Evolutionary conservation across 2,113 vertebrate genomes (phyloP), one percentile per base, ranked within the genome.

Genomic region (Mellivora capensis): DNA sequence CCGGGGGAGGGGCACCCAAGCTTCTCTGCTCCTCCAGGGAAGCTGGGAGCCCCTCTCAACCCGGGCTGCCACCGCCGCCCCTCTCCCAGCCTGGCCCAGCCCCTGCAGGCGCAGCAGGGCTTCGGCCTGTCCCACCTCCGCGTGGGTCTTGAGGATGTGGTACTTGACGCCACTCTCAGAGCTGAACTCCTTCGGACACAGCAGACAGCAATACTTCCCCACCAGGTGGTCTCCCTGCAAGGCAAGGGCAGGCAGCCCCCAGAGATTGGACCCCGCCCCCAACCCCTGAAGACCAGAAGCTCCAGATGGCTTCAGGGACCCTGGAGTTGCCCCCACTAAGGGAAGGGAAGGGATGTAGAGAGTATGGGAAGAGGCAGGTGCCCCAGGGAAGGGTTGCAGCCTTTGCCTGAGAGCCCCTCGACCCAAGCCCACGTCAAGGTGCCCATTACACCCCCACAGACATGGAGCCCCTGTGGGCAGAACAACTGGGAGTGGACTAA

Each of bases 111-210:
- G 37, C 34, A 34, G 47, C 6, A 29, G 39, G 18, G 52, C 80
- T 59, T 34, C 44, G 6, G 76, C 49, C 49, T 0, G 2, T 7
- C 64, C 98, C 98, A 99, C 99, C 99, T 99, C 99, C 0, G 99
- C 99, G 77, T 99, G 99, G 94, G 99, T 99, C 98, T 99, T 99
- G 98, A 99, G 99, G 98, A 99, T 99, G 98, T 99, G 99, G 98
- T 99, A 99, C 97, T 99, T 99, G 90, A 99, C 99, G 0, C 99
- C 99, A 0, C 99, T 99, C 97, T 99, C 99, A 0, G 99, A 99
- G 99, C 99, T 99, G 98, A 99, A 99, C 98, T 99, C 99, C 98
- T 99, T 99, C 97, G 99, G 99, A 98, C 99, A 99, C 98, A 99
- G 99, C 74, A 99, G 98, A 97, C 99, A 99, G 69, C 98, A 98